Percentiles rank a stretch among this genome's conserved stretches.
Evolutionary conservation across 2,797 vertebrate genomes (phyloP).

Genomic region (Lepus townsendii): DNA sequence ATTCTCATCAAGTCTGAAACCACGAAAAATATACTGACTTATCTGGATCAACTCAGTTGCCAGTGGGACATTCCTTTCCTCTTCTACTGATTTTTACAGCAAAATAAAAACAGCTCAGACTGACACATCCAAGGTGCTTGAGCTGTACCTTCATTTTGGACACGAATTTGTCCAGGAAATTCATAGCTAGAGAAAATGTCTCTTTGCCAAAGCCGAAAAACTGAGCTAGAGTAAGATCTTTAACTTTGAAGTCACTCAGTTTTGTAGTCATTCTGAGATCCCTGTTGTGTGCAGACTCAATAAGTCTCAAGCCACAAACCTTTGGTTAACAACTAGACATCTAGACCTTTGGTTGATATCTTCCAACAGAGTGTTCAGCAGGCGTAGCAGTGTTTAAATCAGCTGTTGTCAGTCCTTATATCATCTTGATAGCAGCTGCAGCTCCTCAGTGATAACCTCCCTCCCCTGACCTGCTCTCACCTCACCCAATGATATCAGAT

Average conservation of each 20-base stretch:
- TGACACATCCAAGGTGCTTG: constrained; percentile 97
- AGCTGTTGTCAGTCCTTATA: constrained; percentile 90
- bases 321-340: constrained; percentile 95
- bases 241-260: constrained; percentile 96
- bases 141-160: constrained; percentile 98
- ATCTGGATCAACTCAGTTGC: constrained; percentile 96
- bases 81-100: constrained; percentile 94
- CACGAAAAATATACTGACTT: constrained; percentile 96
- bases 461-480: constrained; percentile 82
- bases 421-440: constrained; percentile 90
- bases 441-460: constrained; percentile 58
- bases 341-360: constrained; percentile 69
- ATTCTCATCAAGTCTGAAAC: constrained; percentile 98
- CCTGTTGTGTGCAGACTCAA: constrained; percentile 94
- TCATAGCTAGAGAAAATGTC: constrained; percentile 96
- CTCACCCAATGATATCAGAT: constrained; percentile 62
- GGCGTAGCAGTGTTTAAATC: constrained; percentile 90
- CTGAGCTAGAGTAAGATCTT: constrained; percentile 95
- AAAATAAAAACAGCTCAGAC: constrained; percentile 97
- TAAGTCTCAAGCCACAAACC: constrained; percentile 93
- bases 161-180: constrained; percentile 96
- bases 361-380: constrained; percentile 93
- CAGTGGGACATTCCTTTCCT: constrained; percentile 96
- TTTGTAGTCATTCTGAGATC: constrained; percentile 95
- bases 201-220: constrained; percentile 97